Evolutionary conservation across 1,140 invertebrate genomes (phyloP), one percentile per base, ranked within the genome.

Genomic region (Aphaenogaster rudis): DNA sequence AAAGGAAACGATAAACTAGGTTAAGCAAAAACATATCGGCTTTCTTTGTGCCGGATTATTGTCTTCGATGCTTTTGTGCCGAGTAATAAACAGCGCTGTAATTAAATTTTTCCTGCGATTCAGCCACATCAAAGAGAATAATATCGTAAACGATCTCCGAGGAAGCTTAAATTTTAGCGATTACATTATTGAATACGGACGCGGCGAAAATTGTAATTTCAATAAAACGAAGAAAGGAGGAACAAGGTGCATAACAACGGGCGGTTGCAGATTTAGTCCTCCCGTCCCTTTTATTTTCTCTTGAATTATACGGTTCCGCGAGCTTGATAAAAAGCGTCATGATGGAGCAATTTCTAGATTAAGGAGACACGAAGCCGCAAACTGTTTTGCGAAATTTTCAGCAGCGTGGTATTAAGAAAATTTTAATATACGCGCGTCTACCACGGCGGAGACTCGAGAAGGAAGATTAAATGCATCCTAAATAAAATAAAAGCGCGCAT

Each of bases 331-430:
- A 84, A 84, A 61, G 54, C 28, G 28, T 61, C 67, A 50, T 72
- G 67, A 72, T 59, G 67, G 42, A 48, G 54, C 69, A 61, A 74
- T 84, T 84, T 74, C 54, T 63, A 59, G 67, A 74, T 84, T 84
- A 81, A 81, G 67, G 36, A 59, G 36, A 81, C 48, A 81, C 48
- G 36, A 54, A 50, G 79, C 66, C 66, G 54, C 66, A 59, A 69
- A 69, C 50, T 80, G 77, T 57, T 71, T 81, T 71, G 50, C 50
- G 28, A 50, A 63, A 79, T 79, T 79, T 45, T 64, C 59, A 79
- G 5, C 59, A 13, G 6, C 50, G 36, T 39, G 39, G 13, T 33
- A 81, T 81, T 81, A 81, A 81, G 63, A 21, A 54, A 52, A 81
- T 71, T 81, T 71, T 71, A 80, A 57, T 71, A 57, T 59, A 81